Evolutionary conservation across 2,888 invertebrate genomes (phyloP), one percentile per base, ranked within the genome.

Genomic region (Scaptomyza flava): DNA sequence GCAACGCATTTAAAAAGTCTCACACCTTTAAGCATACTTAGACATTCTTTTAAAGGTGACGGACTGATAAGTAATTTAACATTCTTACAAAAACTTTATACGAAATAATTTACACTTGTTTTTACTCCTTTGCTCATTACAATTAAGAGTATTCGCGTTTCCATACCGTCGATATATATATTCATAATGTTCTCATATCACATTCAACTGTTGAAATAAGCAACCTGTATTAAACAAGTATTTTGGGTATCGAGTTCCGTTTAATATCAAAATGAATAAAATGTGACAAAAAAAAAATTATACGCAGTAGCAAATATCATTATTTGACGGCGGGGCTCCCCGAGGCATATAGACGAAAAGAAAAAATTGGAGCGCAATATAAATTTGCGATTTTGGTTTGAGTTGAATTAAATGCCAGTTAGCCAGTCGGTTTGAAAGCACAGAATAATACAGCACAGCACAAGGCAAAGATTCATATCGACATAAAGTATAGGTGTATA

Each of bases 391-490:
- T 47, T 53, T 41, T 51, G 46, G 41, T 48, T 64, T 42, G 48
- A 47, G 38, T 52, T 53, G 14, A 67, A 43, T 74, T 76, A 78
- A 78, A 78, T 78, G 77, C 67, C 77, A 76, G 79, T 72, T 78
- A 62, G 67, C 34, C 57, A 34, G 68, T 23, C 68, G 30, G 36
- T 12, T 36, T 20, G n/a, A 20, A 12, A 46, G 59, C 60, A 33
- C 30, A 63, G 54, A 70, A 64, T 63, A 54, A 33, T 31, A 54
- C 12, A 54, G 61, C 58, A 54, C 61, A 68, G 58, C 11, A 63
- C 52, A 60, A 57, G 54, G 45, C 59, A 11, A 31, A 62, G 68
- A 73, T 77, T 54, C 45, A 73, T 74, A 77, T 77, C 78, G 61
- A 31, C 30, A 50, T 14, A 41, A 38, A 23, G 38, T 56, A 47